Evolutionary conservation across 2,888 invertebrate genomes (phyloP).

Genomic region (Drosophila bunnanda): DNA sequence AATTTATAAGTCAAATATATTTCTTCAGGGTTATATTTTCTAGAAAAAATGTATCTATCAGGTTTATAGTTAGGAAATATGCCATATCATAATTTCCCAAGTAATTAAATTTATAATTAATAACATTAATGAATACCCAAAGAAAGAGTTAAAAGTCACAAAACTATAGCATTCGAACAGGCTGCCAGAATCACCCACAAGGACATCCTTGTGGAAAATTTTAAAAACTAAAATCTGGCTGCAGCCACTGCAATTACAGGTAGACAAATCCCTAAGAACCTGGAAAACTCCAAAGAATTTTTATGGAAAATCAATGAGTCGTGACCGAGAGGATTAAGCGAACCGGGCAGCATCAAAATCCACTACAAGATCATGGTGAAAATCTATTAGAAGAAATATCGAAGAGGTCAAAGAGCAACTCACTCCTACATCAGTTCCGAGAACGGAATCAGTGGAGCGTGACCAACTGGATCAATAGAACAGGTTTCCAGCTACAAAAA

Average conservation of each 20-base stretch:
- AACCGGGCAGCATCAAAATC: conserved; percentile 36
- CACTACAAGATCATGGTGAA: not conserved
- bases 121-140: not conserved
- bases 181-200: conserved; percentile 10
- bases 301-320: conserved; percentile 31
- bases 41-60: no score
- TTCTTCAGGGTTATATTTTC: no score
- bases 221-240: not conserved
- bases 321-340: conserved; percentile 37
- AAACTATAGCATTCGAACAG: conserved; percentile 49
- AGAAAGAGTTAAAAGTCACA: conserved; percentile 40
- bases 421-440: not conserved
- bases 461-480: conserved; percentile 35
- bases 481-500: conserved; percentile 25
- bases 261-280: not conserved
- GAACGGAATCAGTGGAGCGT: conserved; percentile 46
- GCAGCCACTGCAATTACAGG: not conserved
- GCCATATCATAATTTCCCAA: not conserved
- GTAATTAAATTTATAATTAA: not conserved
- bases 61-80: no score
- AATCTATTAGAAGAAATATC: not conserved
- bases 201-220: not conserved
- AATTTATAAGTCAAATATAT: not conserved
- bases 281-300: not conserved
- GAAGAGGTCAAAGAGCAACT: conserved; percentile 12